These are phyloP conservation scores for Drosophila lacicola DNA, from an alignment of 2,888 invertebrate genomes.

Conservation along the genomic window DNA sequence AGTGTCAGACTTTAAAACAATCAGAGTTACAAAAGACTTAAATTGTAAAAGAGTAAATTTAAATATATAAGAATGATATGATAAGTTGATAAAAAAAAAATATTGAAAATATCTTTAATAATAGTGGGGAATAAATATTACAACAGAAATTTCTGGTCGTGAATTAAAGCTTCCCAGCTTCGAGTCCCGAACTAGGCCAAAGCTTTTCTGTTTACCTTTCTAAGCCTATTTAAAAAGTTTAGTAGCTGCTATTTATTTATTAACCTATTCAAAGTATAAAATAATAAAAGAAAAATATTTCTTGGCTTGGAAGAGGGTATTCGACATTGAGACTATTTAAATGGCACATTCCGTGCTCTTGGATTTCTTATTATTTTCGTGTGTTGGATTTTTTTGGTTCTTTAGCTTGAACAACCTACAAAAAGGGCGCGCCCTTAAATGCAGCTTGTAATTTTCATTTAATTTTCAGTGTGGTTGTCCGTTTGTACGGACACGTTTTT, in stretches of 20 bases:
- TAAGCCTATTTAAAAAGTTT: too few relatives aligned
- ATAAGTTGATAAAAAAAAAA: too few relatives aligned
- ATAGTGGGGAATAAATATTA: too few relatives aligned
- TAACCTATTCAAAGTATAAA: neutral
- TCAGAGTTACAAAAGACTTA: too few relatives aligned
- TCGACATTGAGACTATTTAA: neutral
- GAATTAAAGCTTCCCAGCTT: too few relatives aligned
- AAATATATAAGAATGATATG: too few relatives aligned
- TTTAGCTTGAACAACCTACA: slow-evolving; percentile 22
- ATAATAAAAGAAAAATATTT: neutral
- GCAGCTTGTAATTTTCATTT: slow-evolving; percentile 73
- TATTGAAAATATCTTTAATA: too few relatives aligned
- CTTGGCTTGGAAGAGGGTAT: slow-evolving; percentile 11
- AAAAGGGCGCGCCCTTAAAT: slow-evolving; percentile 57
- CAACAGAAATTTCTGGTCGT: too few relatives aligned
- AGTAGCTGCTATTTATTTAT: neutral
- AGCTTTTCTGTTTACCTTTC: too few relatives aligned
- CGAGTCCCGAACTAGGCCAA: too few relatives aligned
- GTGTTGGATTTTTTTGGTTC: slow-evolving; percentile 38
- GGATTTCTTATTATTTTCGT: slow-evolving; percentile 18
- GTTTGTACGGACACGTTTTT: slow-evolving; percentile 22
- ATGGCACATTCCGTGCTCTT: slow-evolving; percentile 13
- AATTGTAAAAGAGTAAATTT: too few relatives aligned
- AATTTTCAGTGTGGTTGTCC: slow-evolving; percentile 71
- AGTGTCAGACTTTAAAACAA: too few relatives aligned